These are phyloP conservation scores for Cynocephalus volans DNA, from an alignment of 2,113 vertebrate genomes.

Conservation along the genomic window DNA sequence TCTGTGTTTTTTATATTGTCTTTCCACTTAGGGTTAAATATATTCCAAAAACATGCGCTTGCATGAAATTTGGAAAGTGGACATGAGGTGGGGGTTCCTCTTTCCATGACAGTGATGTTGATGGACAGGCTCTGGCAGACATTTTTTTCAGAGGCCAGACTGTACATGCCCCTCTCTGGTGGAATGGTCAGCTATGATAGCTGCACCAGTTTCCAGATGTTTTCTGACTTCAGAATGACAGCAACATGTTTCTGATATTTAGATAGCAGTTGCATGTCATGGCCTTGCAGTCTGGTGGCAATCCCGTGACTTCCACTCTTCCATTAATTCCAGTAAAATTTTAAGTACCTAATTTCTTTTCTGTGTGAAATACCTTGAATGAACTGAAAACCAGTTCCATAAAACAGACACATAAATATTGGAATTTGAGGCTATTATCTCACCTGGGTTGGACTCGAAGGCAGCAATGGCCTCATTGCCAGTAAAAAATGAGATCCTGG, in stretches of 20 bases:
- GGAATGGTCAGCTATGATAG: neutral
- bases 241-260: neutral
- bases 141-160: neutral
- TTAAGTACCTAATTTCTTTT: neutral
- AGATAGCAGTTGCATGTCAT: neutral
- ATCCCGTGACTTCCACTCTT: neutral
- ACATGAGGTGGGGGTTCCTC: neutral
- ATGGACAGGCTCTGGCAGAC: neutral
- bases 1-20: neutral
- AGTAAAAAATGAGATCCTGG: neutral
- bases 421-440: neutral
- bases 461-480: neutral
- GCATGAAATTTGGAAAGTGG: neutral
- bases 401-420: neutral
- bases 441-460: neutral
- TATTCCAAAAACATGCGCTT: neutral
- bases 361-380: neutral
- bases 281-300: neutral
- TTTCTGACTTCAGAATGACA: neutral
- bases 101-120: neutral
- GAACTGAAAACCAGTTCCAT: neutral
- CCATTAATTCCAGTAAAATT: neutral
- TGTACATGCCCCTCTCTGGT: neutral
- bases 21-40: neutral
- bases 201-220: neutral